phyloP scores from a whole-genome alignment of 2,113 vertebrate species.

The Pachypanchax playfairii region DNA sequence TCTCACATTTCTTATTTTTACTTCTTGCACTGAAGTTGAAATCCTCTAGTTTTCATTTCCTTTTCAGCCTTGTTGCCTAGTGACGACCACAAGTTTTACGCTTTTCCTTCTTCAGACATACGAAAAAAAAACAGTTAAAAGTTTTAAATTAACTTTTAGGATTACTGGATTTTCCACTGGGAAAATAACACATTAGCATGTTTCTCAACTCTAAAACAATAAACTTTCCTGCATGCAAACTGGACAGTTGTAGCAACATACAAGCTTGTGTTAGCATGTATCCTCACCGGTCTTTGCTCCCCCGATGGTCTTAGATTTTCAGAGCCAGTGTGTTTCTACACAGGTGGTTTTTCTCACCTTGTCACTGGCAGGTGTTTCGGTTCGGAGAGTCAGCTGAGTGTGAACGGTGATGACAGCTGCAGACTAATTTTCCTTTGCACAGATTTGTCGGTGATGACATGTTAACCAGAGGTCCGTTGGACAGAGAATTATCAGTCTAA shows the following conservation, averaged over 20 bases:
- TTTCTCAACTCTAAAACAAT: too few relatives aligned
- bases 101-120: conserved; percentile 4
- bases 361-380: conserved; percentile 49
- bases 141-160: not conserved
- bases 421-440: conserved; percentile 56
- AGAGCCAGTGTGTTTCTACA: conserved; percentile 14
- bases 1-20: conserved; percentile 1
- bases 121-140: not conserved
- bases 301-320: conserved; percentile 22
- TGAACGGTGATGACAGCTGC: conserved; percentile 53
- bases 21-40: conserved; percentile 4
- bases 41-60: conserved; percentile 24
- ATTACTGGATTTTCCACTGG: not conserved
- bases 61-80: conserved; percentile 46
- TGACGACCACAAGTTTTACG: conserved; percentile 39
- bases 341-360: conserved; percentile 29
- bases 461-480: conserved; percentile 23
- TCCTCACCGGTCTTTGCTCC: too few relatives aligned
- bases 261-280: not conserved
- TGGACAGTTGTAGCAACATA: not conserved
- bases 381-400: conserved; percentile 52
- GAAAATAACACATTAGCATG: too few relatives aligned
- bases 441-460: conserved; percentile 25
- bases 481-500: conserved; percentile 20
- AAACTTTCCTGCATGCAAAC: too few relatives aligned